Conservation (phyloP, 2,113 vertebrate genomes). For the Petroica traversi region DNA sequence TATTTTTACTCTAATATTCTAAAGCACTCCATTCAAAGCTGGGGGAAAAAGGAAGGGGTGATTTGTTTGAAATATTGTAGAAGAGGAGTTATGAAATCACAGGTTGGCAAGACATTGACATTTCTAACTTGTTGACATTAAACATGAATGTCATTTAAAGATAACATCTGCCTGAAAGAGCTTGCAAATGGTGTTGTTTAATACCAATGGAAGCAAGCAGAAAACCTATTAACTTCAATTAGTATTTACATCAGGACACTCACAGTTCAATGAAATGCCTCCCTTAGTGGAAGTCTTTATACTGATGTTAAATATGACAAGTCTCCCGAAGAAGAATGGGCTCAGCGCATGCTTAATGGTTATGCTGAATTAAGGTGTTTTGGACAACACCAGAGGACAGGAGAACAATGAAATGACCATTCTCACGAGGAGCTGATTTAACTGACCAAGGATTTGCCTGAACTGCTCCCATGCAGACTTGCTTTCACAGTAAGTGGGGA, state of each 20-base stretch:
- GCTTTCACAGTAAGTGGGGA: neutral
- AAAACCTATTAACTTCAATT: neutral
- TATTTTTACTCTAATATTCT: neutral
- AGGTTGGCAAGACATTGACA: neutral
- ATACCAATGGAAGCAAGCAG: neutral
- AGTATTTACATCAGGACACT: neutral
- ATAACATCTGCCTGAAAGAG: neutral
- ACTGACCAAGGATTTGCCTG: neutral
- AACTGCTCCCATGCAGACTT: neutral
- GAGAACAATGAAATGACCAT: neutral
- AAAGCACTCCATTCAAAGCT: neutral
- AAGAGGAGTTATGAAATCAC: neutral
- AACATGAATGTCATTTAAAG: neutral
- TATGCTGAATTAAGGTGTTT: neutral
- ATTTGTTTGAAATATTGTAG: neutral
- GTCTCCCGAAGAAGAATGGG: neutral
- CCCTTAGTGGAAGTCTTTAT: neutral
- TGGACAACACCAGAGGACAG: neutral
- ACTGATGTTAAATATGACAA: neutral
- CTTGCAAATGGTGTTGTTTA: neutral
- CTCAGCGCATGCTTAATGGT: neutral
- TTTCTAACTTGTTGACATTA: neutral
- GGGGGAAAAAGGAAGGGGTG: accelerated
- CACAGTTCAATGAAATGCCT: neutral
- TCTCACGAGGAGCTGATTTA: neutral